phyloP scores from a whole-genome alignment of 1,140 invertebrate genomes.

The Drosophila serrata region DNA sequence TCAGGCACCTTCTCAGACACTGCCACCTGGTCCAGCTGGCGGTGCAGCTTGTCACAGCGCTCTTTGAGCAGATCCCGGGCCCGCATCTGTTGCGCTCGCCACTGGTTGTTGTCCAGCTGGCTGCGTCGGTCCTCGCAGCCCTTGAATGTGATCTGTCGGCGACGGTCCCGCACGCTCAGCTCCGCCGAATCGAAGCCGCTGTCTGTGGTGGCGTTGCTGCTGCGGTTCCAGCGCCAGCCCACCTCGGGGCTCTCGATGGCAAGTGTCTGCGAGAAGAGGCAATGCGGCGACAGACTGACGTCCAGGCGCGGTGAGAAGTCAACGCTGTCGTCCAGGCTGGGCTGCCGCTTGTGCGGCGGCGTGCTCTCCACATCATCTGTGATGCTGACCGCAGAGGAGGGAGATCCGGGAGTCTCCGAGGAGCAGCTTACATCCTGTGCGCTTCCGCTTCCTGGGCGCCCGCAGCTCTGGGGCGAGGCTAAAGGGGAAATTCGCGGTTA shows the following conservation, averaged over 20 bases:
- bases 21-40: slow-evolving; percentile 55
- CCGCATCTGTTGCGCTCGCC: slow-evolving; percentile 66
- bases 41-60: slow-evolving; percentile 70
- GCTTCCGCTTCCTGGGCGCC: slow-evolving; percentile 50
- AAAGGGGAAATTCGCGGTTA: neutral
- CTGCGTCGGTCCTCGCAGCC: slow-evolving; percentile 57
- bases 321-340: slow-evolving; percentile 73
- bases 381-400: slow-evolving; percentile 15
- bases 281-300: slow-evolving; percentile 66
- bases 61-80: slow-evolving; percentile 69
- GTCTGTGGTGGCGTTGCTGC: slow-evolving; percentile 62
- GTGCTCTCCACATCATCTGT: slow-evolving; percentile 59
- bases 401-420: slow-evolving; percentile 24
- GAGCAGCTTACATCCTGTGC: slow-evolving; percentile 31
- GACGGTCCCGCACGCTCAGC: slow-evolving; percentile 46
- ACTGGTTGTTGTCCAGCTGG: slow-evolving; percentile 60
- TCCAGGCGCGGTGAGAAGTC: slow-evolving; percentile 72
- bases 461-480: slow-evolving; percentile 72
- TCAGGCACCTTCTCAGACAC: slow-evolving; percentile 34
- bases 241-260: slow-evolving; percentile 76
- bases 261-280: slow-evolving; percentile 73
- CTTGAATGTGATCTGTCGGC: slow-evolving; percentile 55
- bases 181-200: slow-evolving; percentile 74
- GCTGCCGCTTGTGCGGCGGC: slow-evolving; percentile 63
- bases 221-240: slow-evolving; percentile 74